A percentile compares a stretch with the other conserved stretches of the same genome.
These are phyloP conservation scores for Ammospiza nelsoni DNA, from an alignment of 2,113 vertebrate species.

Conservation along the genomic window DNA sequence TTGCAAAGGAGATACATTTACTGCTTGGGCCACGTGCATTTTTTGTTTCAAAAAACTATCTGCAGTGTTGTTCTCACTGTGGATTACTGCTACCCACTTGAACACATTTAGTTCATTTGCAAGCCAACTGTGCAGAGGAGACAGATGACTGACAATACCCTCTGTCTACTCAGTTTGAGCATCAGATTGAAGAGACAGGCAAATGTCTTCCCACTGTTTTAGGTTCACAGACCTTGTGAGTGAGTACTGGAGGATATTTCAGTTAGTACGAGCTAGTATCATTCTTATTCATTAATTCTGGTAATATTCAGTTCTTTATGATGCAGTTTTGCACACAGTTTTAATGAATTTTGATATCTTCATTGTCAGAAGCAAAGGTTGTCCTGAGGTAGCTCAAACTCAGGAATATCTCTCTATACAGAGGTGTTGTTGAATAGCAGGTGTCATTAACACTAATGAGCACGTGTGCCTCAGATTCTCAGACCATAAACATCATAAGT, in stretches of 20 bases:
- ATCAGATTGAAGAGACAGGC: background rate
- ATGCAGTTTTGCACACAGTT: background rate
- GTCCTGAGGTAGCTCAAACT: background rate
- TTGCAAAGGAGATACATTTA: background rate
- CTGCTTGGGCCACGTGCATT: background rate
- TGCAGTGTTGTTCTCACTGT: background rate
- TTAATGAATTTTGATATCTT: background rate
- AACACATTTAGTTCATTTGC: background rate
- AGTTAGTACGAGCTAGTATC: background rate
- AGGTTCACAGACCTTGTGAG: background rate
- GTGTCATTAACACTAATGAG: background rate
- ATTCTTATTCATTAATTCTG: background rate
- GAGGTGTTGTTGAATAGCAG: background rate
- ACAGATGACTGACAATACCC: slow-evolving; percentile 19
- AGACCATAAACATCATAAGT: background rate
- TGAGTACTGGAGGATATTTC: background rate
- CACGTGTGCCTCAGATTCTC: background rate
- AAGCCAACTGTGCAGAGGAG: background rate
- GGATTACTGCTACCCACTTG: background rate
- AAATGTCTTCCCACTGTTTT: background rate
- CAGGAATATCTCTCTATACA: background rate
- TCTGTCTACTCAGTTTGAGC: background rate
- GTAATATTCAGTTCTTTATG: background rate
- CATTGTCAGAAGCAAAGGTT: background rate
- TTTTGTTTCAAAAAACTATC: background rate